Percentiles rank a stretch among this genome's conserved stretches.
phyloP scores from a whole-genome alignment of 2,797 vertebrate species.

The Microctenopoma lineatum region DNA sequence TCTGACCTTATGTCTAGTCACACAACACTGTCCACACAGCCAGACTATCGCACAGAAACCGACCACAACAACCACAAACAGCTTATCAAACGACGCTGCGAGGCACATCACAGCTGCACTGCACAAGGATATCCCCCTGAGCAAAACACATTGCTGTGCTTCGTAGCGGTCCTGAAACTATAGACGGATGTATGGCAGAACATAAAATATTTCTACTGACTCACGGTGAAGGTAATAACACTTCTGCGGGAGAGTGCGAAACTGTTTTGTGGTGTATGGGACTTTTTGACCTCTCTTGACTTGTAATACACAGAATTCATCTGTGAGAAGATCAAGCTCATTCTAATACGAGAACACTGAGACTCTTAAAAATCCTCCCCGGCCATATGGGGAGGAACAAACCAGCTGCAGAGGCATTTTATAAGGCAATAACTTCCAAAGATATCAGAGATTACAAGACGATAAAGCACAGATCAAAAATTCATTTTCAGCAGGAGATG shows the following conservation, averaged over 20 bases:
- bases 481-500: conserved; percentile 56
- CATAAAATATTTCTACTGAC: conserved; percentile 4
- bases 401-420: conserved; percentile 68
- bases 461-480: conserved; percentile 72
- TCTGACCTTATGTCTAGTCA: conserved; percentile 65
- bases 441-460: conserved; percentile 65
- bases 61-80: conserved; percentile 48
- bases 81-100: conserved; percentile 33
- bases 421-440: conserved; percentile 69
- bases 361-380: conserved; percentile 56
- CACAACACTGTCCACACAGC: conserved; percentile 40
- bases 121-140: conserved; percentile 17
- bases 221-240: conserved; percentile 21
- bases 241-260: conserved; percentile 13
- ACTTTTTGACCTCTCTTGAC: conserved; percentile 40
- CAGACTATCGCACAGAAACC: conserved; percentile 40
- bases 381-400: conserved; percentile 52
- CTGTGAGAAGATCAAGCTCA: conserved; percentile 32
- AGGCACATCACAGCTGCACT: conserved; percentile 25
- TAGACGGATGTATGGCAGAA: conserved; percentile 18
- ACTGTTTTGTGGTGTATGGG: conserved; percentile 7
- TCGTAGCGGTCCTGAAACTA: conserved; percentile 4
- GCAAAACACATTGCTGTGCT: conserved; percentile 33
- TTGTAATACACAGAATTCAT: conserved; percentile 39
- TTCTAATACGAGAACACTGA: conserved; percentile 50